Evolutionary conservation across 2,888 invertebrate genomes (phyloP), one percentile per base, ranked within the genome.

Genomic region (Nemotelus nigrinus): DNA sequence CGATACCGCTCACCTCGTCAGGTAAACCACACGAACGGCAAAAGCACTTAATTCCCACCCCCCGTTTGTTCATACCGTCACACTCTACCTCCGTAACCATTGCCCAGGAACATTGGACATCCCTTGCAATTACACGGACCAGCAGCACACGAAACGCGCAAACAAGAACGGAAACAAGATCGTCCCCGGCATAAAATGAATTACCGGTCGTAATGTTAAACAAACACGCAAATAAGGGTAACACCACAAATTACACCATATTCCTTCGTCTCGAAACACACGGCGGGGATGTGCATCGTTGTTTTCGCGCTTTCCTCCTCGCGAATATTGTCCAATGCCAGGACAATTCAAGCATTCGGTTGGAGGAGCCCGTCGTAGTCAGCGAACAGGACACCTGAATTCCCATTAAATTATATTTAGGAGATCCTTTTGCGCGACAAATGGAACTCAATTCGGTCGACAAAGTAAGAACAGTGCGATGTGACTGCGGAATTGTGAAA

Each of bases 201-300:
- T 77, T 77, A 71, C 77, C 77, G 68, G 68, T 25, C 67, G 65
- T 75, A 80, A 79, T 79, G 78, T 80, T 77, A 60, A 79, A 77
- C 77, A 80, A 80, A 80, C 80, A 80, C 80, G 80, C 80, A 79
- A 80, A 80, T 79, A 70, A 71, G 77, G 58, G 63, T 50, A 79
- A 79, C 78, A 79, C 68, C 78, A 67, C 79, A 80, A 74, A 80
- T 79, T 79, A 80, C 78, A 79, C 78, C 65, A 78, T 60, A 71
- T 53, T 65, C 71, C 78, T 75, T 70, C 75, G 70, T 58, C 72
- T 63, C 78, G 63, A 43, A 63, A 48, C 39, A 63, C 47, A 2
- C 25, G 25, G 25, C 25, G 25, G 57, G 58, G 60, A 57, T 47
- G 60, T 72, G 58, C 47, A 25, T 25, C 47, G 47, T 45, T 45